A percentile compares a stretch with the other conserved stretches of the same genome.
These are phyloP conservation scores for Sepiola atlantica DNA, from an alignment of 2,888 invertebrate genomes.

Conservation along the genomic window DNA sequence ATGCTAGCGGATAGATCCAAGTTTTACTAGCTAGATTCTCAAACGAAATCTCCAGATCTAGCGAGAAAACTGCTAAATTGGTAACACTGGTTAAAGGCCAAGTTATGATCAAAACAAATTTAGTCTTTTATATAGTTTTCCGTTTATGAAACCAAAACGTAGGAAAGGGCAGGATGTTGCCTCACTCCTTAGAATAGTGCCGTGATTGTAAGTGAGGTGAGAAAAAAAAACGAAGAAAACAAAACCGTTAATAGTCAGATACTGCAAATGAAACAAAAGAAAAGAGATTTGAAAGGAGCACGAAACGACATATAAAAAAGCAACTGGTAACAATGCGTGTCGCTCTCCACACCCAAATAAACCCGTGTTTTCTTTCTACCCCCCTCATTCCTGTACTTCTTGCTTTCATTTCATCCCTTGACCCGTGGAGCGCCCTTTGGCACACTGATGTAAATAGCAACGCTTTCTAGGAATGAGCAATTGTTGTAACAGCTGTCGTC, in stretches of 20 bases:
- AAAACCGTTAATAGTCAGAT: not conserved
- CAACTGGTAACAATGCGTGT: not conserved
- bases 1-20: too few relatives aligned
- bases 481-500: constrained; percentile 12
- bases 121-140: too few relatives aligned
- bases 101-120: too few relatives aligned
- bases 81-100: too few relatives aligned
- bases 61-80: too few relatives aligned
- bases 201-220: too few relatives aligned
- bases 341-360: not conserved
- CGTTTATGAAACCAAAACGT: too few relatives aligned
- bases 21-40: too few relatives aligned
- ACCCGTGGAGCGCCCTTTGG: constrained; percentile 4
- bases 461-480: not conserved
- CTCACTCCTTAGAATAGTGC: too few relatives aligned
- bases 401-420: not conserved
- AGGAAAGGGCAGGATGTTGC: too few relatives aligned
- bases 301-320: not conserved
- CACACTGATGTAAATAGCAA: not conserved
- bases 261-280: not conserved
- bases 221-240: not conserved
- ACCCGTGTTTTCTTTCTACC: not conserved
- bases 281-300: not conserved
- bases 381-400: too few relatives aligned
- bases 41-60: too few relatives aligned